These are phyloP conservation scores for Ischnus inquisitorius DNA, from an alignment of 2,888 invertebrate genomes.

Conservation along the genomic window DNA sequence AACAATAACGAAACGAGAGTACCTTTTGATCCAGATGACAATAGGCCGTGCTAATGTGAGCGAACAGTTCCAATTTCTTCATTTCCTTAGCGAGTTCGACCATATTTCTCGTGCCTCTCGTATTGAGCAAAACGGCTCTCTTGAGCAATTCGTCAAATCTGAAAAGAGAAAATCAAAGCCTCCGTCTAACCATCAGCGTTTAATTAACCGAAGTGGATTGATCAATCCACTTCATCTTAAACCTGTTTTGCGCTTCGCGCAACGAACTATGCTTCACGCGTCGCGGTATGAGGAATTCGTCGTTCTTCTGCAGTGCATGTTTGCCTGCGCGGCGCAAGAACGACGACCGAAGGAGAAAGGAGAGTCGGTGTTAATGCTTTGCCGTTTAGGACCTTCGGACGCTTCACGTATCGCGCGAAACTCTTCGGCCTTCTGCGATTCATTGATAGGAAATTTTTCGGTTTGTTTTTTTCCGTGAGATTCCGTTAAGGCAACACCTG, in stretches of 20 bases:
- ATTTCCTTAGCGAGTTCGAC: conserved; percentile 92
- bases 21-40: conserved; percentile 90
- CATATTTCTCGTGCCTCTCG: conserved; percentile 95
- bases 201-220: conserved; percentile 80
- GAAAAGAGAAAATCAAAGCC: conserved; percentile 86
- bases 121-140: conserved; percentile 96
- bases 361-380: conserved; percentile 40
- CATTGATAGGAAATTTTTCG: not conserved
- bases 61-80: conserved; percentile 90
- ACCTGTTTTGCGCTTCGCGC: not conserved
- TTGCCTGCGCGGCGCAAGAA: not conserved
- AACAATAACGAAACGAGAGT: conserved; percentile 7
- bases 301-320: not conserved
- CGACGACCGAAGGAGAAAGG: conserved; percentile 44
- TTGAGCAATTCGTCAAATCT: conserved; percentile 96
- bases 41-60: conserved; percentile 96
- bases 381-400: conserved; percentile 46
- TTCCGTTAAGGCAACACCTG: not conserved
- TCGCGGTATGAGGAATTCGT: not conserved
- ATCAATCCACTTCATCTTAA: not conserved
- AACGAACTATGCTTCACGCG: not conserved
- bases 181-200: no score
- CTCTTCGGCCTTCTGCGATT: conserved; percentile 9
- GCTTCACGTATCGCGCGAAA: conserved; percentile 28
- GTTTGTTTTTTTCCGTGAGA: not conserved